phyloP scores from a whole-genome alignment of 2,113 vertebrate genomes.

The Aegypius monachus region DNA sequence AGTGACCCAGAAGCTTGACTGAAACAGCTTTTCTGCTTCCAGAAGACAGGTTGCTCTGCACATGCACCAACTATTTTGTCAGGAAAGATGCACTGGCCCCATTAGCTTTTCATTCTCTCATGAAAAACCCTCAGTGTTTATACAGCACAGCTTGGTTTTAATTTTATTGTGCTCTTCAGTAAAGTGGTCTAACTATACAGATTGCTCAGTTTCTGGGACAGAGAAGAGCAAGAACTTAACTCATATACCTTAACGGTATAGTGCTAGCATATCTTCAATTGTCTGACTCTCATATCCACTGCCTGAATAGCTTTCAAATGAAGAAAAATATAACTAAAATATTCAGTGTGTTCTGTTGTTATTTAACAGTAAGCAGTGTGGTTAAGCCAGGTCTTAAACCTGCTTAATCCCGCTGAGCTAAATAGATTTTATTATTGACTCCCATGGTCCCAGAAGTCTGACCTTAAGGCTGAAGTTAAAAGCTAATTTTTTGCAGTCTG shows the following conservation, averaged over 20 bases:
- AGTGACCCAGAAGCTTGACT: constrained; percentile 52
- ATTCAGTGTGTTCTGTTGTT: constrained; percentile 33
- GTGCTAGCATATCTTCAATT: neutral
- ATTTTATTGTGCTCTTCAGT: neutral
- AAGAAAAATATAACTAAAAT: constrained; percentile 41
- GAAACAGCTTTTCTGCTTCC: constrained; percentile 39
- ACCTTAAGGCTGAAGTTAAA: constrained; percentile 51
- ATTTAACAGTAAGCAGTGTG: constrained; percentile 28
- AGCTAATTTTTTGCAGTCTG: constrained; percentile 30
- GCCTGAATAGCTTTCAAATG: constrained; percentile 11
- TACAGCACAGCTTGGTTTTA: constrained; percentile 28
- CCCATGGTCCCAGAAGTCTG: constrained; percentile 40
- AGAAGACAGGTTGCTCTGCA: constrained; percentile 36
- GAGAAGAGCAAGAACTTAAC: neutral
- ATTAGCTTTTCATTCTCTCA: constrained; percentile 25
- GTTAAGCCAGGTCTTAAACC: constrained; percentile 52
- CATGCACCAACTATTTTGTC: neutral
- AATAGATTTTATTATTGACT: constrained; percentile 57
- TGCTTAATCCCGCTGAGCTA: constrained; percentile 47
- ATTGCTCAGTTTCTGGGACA: constrained; percentile 2
- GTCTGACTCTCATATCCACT: neutral
- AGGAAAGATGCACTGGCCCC: constrained; percentile 16
- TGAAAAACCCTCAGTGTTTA: neutral
- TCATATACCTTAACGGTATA: constrained; percentile 3
- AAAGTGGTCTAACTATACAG: neutral